Percentiles rank a stretch among this genome's conserved stretches.
Conservation (phyloP, 2,888 invertebrate species). For the Congeria kusceri region DNA sequence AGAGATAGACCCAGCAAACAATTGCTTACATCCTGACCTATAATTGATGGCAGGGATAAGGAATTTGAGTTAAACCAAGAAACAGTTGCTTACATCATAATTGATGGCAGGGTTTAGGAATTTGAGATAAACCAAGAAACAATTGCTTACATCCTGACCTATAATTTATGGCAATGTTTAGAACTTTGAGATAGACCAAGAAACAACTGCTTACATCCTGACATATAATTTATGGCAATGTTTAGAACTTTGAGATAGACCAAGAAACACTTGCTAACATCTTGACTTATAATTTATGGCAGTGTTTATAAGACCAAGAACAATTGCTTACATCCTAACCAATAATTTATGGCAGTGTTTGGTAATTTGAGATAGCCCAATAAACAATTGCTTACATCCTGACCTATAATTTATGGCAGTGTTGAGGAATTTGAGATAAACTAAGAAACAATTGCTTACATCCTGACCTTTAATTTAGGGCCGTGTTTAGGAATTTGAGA, state of each 20-base stretch:
- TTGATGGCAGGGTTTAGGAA: too few relatives aligned
- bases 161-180: too few relatives aligned
- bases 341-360: too few relatives aligned
- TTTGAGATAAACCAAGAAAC: too few relatives aligned
- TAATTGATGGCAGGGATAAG: too few relatives aligned
- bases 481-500: too few relatives aligned
- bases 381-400: slow-evolving; percentile 16
- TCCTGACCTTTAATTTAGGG: slow-evolving; percentile 4
- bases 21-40: slow-evolving; percentile 18
- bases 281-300: slow-evolving; percentile 1
- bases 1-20: slow-evolving; percentile 3
- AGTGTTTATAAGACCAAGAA: background rate
- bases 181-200: background rate
- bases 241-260: too few relatives aligned
- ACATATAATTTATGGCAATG: background rate
- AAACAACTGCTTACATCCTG: slow-evolving; percentile 21
- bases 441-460: slow-evolving; percentile 4
- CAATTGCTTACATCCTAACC: slow-evolving; percentile 19
- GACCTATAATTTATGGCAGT: background rate
- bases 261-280: slow-evolving; percentile 8
- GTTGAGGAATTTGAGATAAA: too few relatives aligned
- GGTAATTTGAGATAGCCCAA: background rate
- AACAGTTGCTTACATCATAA: too few relatives aligned
- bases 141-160: too few relatives aligned
- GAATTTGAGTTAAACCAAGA: too few relatives aligned